These are phyloP conservation scores for Dryas iulia DNA, from an alignment of 1,140 invertebrate genomes.

Conservation along the genomic window DNA sequence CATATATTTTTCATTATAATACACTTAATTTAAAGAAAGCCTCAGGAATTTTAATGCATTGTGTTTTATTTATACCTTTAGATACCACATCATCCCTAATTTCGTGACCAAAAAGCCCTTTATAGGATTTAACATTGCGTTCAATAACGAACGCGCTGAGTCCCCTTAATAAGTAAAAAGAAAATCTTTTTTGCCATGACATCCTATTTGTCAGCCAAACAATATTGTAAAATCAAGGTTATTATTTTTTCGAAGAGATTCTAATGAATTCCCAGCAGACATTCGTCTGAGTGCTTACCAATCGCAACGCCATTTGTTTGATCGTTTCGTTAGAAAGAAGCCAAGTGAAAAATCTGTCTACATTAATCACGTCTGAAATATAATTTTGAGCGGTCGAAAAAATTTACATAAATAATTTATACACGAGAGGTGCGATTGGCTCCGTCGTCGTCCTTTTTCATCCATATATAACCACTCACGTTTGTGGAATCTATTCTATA, in stretches of 20 bases:
- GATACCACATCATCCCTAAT: constrained; percentile 46
- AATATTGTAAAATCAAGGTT: constrained; percentile 54
- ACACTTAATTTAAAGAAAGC: constrained; percentile 51
- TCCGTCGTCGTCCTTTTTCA: constrained; percentile 46
- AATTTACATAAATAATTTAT: constrained; percentile 79
- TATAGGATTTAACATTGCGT: constrained; percentile 49
- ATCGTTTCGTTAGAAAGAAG: constrained; percentile 70
- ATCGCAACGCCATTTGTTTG: constrained; percentile 73
- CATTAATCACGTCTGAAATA: constrained; percentile 78
- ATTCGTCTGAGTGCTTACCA: constrained; percentile 62
- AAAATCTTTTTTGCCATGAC: constrained; percentile 38
- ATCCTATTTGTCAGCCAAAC: constrained; percentile 46
- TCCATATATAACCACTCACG: constrained; percentile 33
- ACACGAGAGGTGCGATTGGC: constrained; percentile 51
- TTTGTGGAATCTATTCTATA: not conserved
- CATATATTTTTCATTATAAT: constrained; percentile 64
- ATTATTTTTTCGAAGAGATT: constrained; percentile 52
- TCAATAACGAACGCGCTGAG: constrained; percentile 12
- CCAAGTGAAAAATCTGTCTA: constrained; percentile 74
- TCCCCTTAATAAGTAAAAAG: constrained; percentile 37
- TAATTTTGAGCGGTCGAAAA: constrained; percentile 72
- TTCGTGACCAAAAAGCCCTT: constrained; percentile 51
- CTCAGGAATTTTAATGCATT: constrained; percentile 41
- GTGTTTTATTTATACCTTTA: constrained; percentile 33
- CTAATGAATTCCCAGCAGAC: constrained; percentile 72